Evolutionary conservation across 2,888 invertebrate genomes (phyloP).

Genomic region (Nymphalis c-album): DNA sequence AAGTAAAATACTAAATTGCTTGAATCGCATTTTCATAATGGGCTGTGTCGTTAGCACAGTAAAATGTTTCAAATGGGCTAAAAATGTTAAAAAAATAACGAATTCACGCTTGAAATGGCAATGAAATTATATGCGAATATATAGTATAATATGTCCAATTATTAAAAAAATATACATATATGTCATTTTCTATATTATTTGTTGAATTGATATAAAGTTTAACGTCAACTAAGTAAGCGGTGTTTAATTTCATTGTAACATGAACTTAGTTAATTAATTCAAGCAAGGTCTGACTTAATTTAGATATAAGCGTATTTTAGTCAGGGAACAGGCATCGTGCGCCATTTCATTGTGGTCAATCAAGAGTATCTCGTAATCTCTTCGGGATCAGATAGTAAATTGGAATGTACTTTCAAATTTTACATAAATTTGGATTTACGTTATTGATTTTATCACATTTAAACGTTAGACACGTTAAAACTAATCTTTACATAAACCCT

Average conservation of each 20-base stretch:
- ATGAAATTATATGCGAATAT: no score
- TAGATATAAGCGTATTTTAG: neutral
- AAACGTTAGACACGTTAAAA: no score
- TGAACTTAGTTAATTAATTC: neutral
- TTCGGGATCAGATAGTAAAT: neutral
- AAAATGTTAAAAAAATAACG: neutral
- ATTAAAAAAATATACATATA: no score
- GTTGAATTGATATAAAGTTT: no score
- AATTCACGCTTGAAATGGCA: neutral
- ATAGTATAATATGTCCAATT: no score
- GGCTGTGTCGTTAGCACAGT: conserved; percentile 27
- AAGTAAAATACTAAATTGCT: neutral
- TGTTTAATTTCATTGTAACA: no score
- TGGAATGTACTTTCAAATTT: neutral
- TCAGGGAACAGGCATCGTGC: neutral
- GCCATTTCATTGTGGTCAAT: neutral
- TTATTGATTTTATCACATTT: no score
- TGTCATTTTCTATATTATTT: neutral
- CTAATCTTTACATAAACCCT: no score
- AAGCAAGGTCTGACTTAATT: neutral
- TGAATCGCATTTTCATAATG: conserved; percentile 31
- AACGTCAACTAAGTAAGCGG: no score
- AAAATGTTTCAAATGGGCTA: conserved; percentile 20
- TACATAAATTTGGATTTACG: neutral
- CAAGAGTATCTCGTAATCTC: neutral